phyloP scores from a whole-genome alignment of 2,888 invertebrate species.

The Drosophila helvetica region DNA sequence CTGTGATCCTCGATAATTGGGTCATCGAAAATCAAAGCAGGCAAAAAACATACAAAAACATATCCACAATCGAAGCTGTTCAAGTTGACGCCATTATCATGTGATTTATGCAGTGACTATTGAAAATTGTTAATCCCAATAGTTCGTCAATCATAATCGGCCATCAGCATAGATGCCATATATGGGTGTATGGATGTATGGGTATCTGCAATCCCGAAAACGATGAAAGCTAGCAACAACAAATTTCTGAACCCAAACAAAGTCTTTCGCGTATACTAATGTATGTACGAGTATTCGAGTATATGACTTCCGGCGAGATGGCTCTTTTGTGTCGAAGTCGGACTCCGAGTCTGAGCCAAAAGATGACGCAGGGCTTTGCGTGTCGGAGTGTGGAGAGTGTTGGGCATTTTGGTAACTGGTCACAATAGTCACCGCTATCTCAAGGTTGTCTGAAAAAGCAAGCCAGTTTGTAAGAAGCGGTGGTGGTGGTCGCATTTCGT shows the following conservation, averaged over 20 bases:
- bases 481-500: conserved; percentile 7
- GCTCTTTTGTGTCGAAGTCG: conserved; percentile 15
- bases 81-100: conserved; percentile 57
- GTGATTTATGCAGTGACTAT: conserved; percentile 63
- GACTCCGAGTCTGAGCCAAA: conserved; percentile 3
- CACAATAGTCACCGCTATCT: conserved; percentile 50
- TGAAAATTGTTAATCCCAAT: conserved; percentile 33
- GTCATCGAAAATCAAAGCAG: conserved; percentile 51
- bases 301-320: conserved; percentile 66
- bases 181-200: not conserved
- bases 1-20: conserved; percentile 52
- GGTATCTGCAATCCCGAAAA: conserved; percentile 17
- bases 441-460: conserved; percentile 58
- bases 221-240: conserved; percentile 54
- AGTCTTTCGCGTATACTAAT: conserved; percentile 4
- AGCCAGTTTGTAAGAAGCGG: conserved; percentile 30
- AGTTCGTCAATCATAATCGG: conserved; percentile 33
- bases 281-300: conserved; percentile 41
- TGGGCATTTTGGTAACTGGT: conserved; percentile 23
- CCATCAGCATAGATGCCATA: not conserved
- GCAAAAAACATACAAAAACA: no score
- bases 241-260: conserved; percentile 50
- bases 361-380: conserved; percentile 58
- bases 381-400: conserved; percentile 41
- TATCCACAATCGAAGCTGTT: conserved; percentile 24